Evolutionary conservation across 2,888 invertebrate species (phyloP).

Genomic region (Trachelus iudaicus): DNA sequence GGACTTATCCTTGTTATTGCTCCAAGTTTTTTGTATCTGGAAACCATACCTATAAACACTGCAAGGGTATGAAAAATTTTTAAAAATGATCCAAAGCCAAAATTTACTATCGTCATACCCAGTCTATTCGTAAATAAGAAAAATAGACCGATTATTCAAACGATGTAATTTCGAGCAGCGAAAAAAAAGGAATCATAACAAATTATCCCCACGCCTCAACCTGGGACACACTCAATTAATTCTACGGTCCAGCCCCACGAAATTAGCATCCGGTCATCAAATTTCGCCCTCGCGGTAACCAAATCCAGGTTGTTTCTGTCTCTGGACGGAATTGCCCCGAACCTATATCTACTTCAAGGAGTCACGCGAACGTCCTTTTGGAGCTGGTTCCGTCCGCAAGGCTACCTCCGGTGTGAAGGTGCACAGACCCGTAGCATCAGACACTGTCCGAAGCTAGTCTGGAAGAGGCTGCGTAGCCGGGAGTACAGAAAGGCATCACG

Average conservation of each 20-base stretch:
- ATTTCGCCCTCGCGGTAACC: slow-evolving; percentile 32
- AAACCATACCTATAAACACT: not conserved
- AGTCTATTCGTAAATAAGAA: not conserved
- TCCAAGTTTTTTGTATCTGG: not conserved
- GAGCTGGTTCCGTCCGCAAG: slow-evolving; percentile 11
- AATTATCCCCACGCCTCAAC: slow-evolving; percentile 8
- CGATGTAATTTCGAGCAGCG: not conserved
- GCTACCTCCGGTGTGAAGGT: slow-evolving; percentile 14
- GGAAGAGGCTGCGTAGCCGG: not conserved
- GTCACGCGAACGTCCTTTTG: slow-evolving; percentile 10
- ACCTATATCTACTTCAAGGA: not conserved
- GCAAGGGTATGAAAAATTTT: not conserved
- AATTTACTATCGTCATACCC: not conserved
- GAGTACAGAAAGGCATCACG: not conserved
- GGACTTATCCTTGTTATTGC: not conserved
- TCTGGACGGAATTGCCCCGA: not conserved
- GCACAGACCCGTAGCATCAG: not conserved
- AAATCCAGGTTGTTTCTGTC: slow-evolving; percentile 17
- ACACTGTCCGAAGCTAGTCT: not conserved
- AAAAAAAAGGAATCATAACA: not conserved
- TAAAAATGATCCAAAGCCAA: not conserved
- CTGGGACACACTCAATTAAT: slow-evolving; percentile 40
- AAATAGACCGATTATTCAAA: not conserved
- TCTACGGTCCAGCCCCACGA: slow-evolving; percentile 24
- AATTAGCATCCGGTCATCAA: slow-evolving; percentile 41